phyloP scores from a whole-genome alignment of 2,797 vertebrate genomes.

The Channallabes apus region DNA sequence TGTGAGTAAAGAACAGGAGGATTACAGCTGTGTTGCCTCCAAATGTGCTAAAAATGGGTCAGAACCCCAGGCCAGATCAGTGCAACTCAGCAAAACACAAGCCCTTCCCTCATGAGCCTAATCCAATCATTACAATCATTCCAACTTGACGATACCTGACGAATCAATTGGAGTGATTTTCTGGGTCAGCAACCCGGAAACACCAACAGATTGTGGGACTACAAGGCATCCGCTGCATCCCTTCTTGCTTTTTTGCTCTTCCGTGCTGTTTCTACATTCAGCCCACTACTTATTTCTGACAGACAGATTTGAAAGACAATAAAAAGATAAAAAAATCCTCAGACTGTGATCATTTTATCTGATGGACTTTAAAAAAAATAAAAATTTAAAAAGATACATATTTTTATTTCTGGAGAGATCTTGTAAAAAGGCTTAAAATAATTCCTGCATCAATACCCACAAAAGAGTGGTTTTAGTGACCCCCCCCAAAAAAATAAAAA shows the following conservation, averaged over 20 bases:
- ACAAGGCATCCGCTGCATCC: background rate
- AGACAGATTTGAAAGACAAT: background rate
- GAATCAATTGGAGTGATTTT: slow-evolving; percentile 5
- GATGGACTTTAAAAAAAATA: background rate
- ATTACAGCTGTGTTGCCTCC: slow-evolving; percentile 18
- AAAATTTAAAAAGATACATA: background rate
- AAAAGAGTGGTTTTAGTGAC: background rate
- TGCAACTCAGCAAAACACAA: background rate
- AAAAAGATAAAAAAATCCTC: background rate
- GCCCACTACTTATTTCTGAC: background rate
- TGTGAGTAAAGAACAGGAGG: slow-evolving; percentile 17
- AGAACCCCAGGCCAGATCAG: slow-evolving; percentile 20
- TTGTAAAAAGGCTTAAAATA: background rate
- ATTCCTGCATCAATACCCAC: background rate
- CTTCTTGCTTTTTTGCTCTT: background rate
- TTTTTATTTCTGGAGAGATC: background rate
- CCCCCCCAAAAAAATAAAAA: background rate
- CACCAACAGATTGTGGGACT: background rate
- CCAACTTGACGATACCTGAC: background rate
- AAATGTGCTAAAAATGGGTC: slow-evolving; percentile 23
- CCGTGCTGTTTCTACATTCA: background rate
- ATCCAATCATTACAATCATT: slow-evolving; percentile 14
- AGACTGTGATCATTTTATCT: background rate
- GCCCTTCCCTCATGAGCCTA: background rate
- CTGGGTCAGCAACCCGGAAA: background rate